These are phyloP conservation scores for Oreonectes daqikongensis DNA, from an alignment of 2,797 vertebrate genomes.

Conservation along the genomic window DNA sequence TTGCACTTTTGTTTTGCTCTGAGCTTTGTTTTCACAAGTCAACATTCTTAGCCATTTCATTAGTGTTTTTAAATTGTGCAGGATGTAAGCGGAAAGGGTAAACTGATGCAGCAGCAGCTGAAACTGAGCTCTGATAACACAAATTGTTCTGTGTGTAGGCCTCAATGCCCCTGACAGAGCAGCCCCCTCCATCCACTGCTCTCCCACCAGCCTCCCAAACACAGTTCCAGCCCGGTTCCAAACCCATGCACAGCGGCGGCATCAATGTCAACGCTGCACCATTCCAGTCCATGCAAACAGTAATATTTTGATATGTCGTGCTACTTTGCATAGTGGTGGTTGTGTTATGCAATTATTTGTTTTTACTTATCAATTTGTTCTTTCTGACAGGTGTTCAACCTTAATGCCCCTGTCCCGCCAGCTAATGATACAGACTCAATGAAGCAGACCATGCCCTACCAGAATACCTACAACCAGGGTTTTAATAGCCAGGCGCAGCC, in stretches of 20 bases:
- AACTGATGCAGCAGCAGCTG: too few species aligned
- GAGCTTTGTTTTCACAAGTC: too few species aligned
- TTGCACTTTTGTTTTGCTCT: too few species aligned
- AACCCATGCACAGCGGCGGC: conserved; percentile 92
- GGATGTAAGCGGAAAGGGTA: too few species aligned
- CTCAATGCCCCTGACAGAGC: conserved; percentile 90
- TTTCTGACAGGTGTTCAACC: conserved; percentile 90
- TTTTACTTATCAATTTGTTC: conserved; percentile 15
- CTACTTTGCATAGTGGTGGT: too few species aligned
- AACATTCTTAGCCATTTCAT: too few species aligned
- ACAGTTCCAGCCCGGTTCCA: conserved; percentile 92
- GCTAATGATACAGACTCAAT: conserved; percentile 90
- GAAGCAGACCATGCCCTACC: conserved; percentile 90
- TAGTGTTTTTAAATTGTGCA: too few species aligned
- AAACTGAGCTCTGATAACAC: too few species aligned
- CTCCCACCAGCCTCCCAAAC: conserved; percentile 88
- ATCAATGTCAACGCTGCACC: conserved; percentile 99
- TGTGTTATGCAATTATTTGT: background rate
- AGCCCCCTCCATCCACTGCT: conserved; percentile 83
- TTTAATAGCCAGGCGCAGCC: conserved; percentile 88
- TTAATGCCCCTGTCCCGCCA: conserved; percentile 96
- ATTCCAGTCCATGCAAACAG: conserved; percentile 99
- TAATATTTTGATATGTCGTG: conserved; percentile 70
- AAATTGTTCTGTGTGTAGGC: conserved; percentile 71
- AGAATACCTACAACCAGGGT: conserved; percentile 91